Evolutionary conservation across 2,797 vertebrate species (phyloP).

Genomic region (Eleutherodactylus coqui): DNA sequence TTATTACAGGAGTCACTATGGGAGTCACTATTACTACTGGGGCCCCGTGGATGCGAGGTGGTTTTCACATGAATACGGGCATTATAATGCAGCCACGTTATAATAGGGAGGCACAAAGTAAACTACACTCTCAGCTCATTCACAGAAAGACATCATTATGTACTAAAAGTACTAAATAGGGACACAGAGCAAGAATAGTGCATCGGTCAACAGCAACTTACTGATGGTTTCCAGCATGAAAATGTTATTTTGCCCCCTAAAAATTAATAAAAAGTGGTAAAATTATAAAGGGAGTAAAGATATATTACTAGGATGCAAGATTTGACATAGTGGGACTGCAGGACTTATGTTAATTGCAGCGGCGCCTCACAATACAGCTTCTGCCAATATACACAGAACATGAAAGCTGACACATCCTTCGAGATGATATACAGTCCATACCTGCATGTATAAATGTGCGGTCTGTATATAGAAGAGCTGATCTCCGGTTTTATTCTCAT

Average conservation of each 20-base stretch:
- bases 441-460: not conserved
- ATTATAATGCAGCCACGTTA: no score
- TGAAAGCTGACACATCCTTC: conserved; percentile 8
- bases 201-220: not conserved
- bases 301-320: not conserved
- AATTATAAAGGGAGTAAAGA: not conserved
- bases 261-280: not conserved
- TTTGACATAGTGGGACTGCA: no score
- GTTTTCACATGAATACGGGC: no score
- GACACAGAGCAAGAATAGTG: not conserved
- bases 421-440: not conserved
- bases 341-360: not conserved
- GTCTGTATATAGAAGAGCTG: conserved; percentile 17
- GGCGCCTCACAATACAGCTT: not conserved
- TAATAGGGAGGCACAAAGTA: no score
- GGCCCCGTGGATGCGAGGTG: no score
- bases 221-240: not conserved
- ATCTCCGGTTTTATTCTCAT: conserved; percentile 12
- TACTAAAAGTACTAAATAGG: not conserved
- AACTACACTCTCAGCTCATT: no score
- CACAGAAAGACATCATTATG: not conserved
- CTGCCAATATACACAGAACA: not conserved
- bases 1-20: no score
- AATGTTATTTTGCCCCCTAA: no score
- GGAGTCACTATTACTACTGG: no score